A percentile compares a stretch with the other conserved stretches of the same genome.
Evolutionary conservation across 53 echinoderm and acorn worm genomes (phyloP).

Genomic region (Crossaster papposus): DNA sequence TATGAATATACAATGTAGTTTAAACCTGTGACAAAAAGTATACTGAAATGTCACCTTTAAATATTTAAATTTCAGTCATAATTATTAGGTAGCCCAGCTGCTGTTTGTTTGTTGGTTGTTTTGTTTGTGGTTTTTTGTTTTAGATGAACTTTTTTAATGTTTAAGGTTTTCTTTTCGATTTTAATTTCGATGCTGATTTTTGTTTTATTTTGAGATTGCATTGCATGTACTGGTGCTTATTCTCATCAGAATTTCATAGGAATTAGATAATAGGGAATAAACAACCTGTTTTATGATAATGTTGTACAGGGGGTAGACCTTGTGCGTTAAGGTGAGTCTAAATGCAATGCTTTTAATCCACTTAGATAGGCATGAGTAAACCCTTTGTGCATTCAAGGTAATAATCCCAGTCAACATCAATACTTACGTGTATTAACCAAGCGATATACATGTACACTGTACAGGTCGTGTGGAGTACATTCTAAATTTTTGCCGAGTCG

Average conservation of each 20-base stretch:
- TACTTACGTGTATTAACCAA: no score
- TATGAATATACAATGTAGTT: neutral
- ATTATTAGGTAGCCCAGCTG: neutral
- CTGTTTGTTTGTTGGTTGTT: no score
- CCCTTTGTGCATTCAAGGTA: no score
- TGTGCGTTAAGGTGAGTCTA: no score
- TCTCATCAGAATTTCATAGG: neutral
- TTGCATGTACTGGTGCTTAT: neutral
- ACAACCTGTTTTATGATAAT: no score
- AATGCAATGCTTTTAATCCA: no score
- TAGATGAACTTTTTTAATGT: neutral
- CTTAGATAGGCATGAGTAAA: no score
- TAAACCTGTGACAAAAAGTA: neutral
- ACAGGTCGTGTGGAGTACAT: no score
- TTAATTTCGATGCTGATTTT: neutral
- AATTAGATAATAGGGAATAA: neutral
- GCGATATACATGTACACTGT: no score
- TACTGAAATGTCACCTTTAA: neutral
- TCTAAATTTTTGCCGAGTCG: no score
- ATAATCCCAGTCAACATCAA: no score
- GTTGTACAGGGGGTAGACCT: no score
- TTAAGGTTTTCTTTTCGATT: neutral
- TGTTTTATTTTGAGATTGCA: neutral
- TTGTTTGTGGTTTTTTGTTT: neutral
- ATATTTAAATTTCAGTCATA: neutral